Evolutionary conservation across 2,797 vertebrate genomes (phyloP), one percentile per base, ranked within the genome.

Genomic region (Tokudaia tokunoshimensis): DNA sequence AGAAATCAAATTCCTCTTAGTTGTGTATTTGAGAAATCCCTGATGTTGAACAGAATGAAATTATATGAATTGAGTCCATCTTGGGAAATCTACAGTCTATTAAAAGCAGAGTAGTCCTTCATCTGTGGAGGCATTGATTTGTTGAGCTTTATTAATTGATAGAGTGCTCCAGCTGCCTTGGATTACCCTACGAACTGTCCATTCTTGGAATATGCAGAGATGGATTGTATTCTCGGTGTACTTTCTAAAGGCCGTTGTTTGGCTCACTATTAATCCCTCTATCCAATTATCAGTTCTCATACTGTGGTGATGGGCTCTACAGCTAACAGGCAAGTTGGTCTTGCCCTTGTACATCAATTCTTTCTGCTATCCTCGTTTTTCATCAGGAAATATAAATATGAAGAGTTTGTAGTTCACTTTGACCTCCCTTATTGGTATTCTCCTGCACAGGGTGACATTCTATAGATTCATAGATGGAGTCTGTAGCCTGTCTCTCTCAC

Each of bases 391-490:
- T 57, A 94, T 92, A 95, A 97, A 86, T 89, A 95, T 50, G 57
- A 93, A 50, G 87, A 93, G 41, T 87, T 92, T 93, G 37, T 96
- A 96, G 87, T 96, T 96, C 24, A 1, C 41, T 89, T 52, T 79
- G 87, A 96, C 44, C 84, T 80, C 85, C 41, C 93, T 96, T 86
- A 96, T 96, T 97, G 89, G 87, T 94, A 92, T 94, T 97, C 92
- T 44, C 50, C n/a, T 52, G 50, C 76, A 88, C 44, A 88, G 37
- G 65, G 31, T 91, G 63, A 78, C 41, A 74, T 85, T 91, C 57
- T 96, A 67, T 92, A 96, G 96, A 88, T 91, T 95, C 50, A 41
- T 78, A 96, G 41, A 92, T 85, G 57, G 52, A 92, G n/a, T n/a
- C 47, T 67, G 81, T 91, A 88, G 76, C 90, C 78, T 89, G 63